Evolutionary conservation across 2,888 invertebrate species (phyloP).

Genomic region (Scaptodrosophila latifasciaeformis): DNA sequence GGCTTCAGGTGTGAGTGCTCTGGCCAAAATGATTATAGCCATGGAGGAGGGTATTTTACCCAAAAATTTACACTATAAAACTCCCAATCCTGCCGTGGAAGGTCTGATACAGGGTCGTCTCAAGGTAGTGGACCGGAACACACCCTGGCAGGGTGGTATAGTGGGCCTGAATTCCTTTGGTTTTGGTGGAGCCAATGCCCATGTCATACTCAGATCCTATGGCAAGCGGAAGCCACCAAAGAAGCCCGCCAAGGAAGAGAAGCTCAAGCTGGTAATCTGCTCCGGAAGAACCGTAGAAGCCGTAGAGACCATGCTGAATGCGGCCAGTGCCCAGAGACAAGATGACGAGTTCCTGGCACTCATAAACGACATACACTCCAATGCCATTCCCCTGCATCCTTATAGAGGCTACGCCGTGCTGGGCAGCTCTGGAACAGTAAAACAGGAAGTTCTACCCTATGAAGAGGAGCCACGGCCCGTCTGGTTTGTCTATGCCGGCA

Average conservation of each 20-base stretch:
- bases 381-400: constrained; percentile 84
- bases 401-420: constrained; percentile 89
- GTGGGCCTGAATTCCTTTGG: constrained; percentile 97
- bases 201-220: constrained; percentile 88
- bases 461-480: constrained; percentile 84
- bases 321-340: constrained; percentile 78
- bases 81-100: constrained; percentile 92
- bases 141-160: constrained; percentile 91
- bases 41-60: constrained; percentile 95
- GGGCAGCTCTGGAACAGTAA: constrained; percentile 75
- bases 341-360: constrained; percentile 86
- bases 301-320: constrained; percentile 81
- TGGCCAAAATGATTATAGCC: constrained; percentile 94
- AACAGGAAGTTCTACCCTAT: constrained; percentile 76
- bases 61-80: constrained; percentile 90
- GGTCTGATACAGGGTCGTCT: constrained; percentile 91
- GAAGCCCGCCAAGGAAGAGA: constrained; percentile 25
- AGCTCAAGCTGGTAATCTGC: constrained; percentile 80
- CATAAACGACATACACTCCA: constrained; percentile 84
- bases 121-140: constrained; percentile 90
- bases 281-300: constrained; percentile 91
- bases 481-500: constrained; percentile 97
- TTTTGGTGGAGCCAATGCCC: constrained; percentile 98
- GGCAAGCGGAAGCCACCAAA: constrained; percentile 80
- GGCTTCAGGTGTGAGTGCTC: constrained; percentile 90